phyloP scores from a whole-genome alignment of 2,888 invertebrate genomes.

The Alentia gelatinosa region DNA sequence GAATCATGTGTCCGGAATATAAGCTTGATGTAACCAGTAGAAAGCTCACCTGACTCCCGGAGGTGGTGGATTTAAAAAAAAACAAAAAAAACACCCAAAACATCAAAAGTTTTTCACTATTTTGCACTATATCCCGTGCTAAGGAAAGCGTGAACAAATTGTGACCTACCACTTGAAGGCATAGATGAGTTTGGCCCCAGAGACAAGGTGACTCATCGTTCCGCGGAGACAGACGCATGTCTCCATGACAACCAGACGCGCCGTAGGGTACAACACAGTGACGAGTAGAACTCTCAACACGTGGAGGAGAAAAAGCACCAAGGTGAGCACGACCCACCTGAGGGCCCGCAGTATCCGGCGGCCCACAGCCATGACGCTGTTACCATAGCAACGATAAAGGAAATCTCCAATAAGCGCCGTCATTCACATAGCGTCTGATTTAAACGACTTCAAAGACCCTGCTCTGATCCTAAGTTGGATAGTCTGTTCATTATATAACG shows the following conservation, averaged over 20 bases:
- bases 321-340: background rate
- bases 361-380: background rate
- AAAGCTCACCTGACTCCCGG: too few relatives aligned
- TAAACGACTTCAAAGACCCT: too few relatives aligned
- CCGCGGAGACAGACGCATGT: background rate
- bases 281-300: background rate
- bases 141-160: too few relatives aligned
- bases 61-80: too few relatives aligned
- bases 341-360: background rate
- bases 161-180: slow-evolving; percentile 8
- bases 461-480: too few relatives aligned
- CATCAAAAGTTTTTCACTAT: too few relatives aligned
- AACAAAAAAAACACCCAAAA: too few relatives aligned
- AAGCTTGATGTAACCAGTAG: too few relatives aligned
- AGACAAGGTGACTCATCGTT: background rate
- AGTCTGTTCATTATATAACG: too few relatives aligned
- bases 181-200: background rate
- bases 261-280: background rate
- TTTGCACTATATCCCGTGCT: too few relatives aligned
- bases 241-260: slow-evolving; percentile 2
- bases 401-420: background rate
- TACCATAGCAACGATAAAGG: background rate
- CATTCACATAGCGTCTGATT: too few relatives aligned
- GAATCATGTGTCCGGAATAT: too few relatives aligned
- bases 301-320: background rate